Conservation (phyloP, 2,888 invertebrate species). For the Onchidella celtica region DNA sequence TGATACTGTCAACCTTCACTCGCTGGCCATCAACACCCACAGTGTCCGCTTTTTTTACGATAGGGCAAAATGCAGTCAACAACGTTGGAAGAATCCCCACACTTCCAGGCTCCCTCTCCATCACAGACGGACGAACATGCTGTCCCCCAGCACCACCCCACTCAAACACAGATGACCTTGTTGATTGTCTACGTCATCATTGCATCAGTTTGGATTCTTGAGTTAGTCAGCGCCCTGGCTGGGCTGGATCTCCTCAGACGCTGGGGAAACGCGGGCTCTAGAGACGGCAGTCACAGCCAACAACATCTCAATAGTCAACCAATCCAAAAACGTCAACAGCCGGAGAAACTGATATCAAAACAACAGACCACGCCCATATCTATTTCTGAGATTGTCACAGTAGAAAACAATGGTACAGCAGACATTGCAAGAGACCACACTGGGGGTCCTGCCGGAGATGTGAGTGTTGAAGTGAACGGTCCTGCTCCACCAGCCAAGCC, state of each 20-base stretch:
- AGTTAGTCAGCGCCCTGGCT: background rate
- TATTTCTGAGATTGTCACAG: background rate
- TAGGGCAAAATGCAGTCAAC: too few species aligned
- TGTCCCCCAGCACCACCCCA: slow-evolving; percentile 56
- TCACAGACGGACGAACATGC: slow-evolving; percentile 55
- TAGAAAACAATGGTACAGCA: background rate
- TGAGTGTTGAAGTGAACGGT: background rate
- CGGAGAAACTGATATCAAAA: background rate
- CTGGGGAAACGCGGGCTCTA: background rate
- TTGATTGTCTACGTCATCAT: slow-evolving; percentile 52
- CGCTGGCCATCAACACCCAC: too few species aligned
- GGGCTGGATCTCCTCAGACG: background rate
- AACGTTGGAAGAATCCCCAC: too few species aligned
- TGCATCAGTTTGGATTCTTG: slow-evolving; percentile 48
- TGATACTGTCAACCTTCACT: too few species aligned
- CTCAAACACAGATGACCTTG: slow-evolving; percentile 56
- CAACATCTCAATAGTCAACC: too few species aligned
- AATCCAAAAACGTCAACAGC: background rate
- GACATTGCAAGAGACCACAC: background rate
- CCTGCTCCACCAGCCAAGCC: background rate
- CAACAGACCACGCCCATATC: too few species aligned
- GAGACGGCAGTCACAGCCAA: too few species aligned
- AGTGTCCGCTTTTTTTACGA: too few species aligned
- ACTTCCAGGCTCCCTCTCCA: too few species aligned
- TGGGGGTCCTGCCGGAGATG: background rate